Percentiles rank a stretch among this genome's conserved stretches.
Evolutionary conservation across 2,113 vertebrate species (phyloP).

Genomic region (Menura novaehollandiae): DNA sequence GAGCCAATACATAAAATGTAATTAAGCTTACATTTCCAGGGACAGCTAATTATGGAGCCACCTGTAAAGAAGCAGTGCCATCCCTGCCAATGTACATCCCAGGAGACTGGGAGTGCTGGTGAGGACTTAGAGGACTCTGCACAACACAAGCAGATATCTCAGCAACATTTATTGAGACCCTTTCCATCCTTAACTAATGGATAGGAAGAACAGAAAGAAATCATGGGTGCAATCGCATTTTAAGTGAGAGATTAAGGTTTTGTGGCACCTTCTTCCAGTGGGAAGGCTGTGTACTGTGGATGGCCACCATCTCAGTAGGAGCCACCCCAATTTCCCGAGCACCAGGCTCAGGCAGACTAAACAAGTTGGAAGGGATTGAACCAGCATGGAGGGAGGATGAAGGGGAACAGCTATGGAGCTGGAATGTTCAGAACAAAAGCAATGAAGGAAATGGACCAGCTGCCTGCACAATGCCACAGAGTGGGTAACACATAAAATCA

Average conservation of each 20-base stretch:
- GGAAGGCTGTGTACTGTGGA: neutral
- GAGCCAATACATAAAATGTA: neutral
- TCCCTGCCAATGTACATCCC: neutral
- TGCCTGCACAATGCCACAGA: neutral
- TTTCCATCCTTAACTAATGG: neutral
- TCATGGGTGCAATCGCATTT: no score
- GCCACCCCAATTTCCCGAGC: neutral
- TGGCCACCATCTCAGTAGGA: neutral
- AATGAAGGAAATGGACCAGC: neutral
- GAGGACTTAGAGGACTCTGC: neutral
- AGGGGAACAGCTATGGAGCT: neutral
- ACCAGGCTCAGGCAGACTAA: neutral
- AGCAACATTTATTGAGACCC: neutral
- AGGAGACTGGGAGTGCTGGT: neutral
- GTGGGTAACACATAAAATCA: neutral
- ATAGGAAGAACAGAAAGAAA: neutral
- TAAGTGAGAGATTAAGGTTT: neutral
- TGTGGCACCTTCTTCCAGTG: neutral
- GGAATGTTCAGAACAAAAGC: neutral
- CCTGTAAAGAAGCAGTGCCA: neutral
- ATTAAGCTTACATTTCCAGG: neutral
- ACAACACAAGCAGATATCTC: rapidly evolving
- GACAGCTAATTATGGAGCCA: neutral
- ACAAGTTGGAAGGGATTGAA: neutral
- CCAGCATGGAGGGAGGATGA: neutral